These are phyloP conservation scores for Hypercompe scribonia DNA, from an alignment of 2,888 invertebrate species.

Conservation along the genomic window DNA sequence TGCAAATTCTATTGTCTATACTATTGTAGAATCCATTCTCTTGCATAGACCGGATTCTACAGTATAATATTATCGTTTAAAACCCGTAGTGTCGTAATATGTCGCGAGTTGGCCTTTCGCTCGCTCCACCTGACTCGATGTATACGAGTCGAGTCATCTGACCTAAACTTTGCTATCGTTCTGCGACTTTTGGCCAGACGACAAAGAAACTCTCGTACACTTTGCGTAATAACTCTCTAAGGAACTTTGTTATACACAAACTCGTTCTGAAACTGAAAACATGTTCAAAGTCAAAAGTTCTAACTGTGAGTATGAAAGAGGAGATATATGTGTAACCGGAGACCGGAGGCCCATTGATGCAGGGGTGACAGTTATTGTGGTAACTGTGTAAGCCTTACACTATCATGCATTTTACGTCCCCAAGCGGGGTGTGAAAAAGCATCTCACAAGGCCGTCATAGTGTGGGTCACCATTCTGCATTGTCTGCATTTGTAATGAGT, in stretches of 20 bases:
- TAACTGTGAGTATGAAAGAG: neutral
- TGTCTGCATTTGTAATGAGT: too few species aligned
- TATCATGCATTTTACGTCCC: too few species aligned
- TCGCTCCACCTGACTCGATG: constrained; percentile 29
- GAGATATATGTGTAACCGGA: neutral
- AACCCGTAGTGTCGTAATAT: constrained; percentile 52
- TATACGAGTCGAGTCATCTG: constrained; percentile 23
- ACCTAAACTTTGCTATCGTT: constrained; percentile 22
- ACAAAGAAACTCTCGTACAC: constrained; percentile 14
- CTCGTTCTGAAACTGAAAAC: neutral
- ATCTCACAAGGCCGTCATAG: too few species aligned
- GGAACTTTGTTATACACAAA: neutral
- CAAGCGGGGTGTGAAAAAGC: too few species aligned
- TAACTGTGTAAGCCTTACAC: too few species aligned
- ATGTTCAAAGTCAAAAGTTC: neutral
- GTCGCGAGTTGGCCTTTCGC: constrained; percentile 65
- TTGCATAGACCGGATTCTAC: constrained; percentile 3
- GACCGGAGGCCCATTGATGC: too few species aligned
- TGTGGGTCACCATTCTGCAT: too few species aligned
- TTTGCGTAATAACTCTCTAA: neutral
- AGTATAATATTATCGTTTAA: constrained; percentile 22
- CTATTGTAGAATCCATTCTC: constrained; percentile 2
- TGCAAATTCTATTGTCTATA: neutral
- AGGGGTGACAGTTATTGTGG: too few species aligned
- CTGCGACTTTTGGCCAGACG: constrained; percentile 14